Base-by-base conservation (phyloP, 2,888 invertebrate genomes). In the Rhagophthalmus giganteus region DNA sequence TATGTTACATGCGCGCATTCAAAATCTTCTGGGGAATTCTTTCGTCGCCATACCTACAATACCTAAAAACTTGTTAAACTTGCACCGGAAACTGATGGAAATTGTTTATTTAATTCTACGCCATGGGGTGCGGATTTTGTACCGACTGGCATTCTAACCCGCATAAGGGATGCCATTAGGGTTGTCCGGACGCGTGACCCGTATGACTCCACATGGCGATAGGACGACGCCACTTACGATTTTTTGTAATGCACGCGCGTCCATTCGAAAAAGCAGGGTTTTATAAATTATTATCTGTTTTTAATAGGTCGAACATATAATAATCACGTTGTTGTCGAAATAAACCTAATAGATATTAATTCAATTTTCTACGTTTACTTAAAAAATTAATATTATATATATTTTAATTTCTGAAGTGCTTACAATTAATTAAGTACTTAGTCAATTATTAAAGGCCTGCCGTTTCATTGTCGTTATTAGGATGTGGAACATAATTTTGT, bases 141-240 rank as follows among this genome's bases (percentile, higher is more conserved):
- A 8, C 33, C 37, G 42, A 54, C 46, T 50, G 53, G 44, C 51
- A 46, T 49, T 55, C 44, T 48, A 54, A 40, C 59, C 59, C 59
- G 57, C 59, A 59, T 59, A 53, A 51, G 58, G 47, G 54, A 58
- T 48, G 58, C 35, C 46, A 54, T 53, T 55, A 41, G 59, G 59
- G 59, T 52, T 59, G 55, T 56, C 44, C 24, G 15, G 37, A 38
- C 57, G 55, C 57, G 59, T 57, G 59, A 59, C 59, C 59, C 59
- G 55, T 59, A 59, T 59, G 50, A 54, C 46, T 45, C 49, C 59
- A 57, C 37, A 59, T 59, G 54, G 51, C 48, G 25, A 11, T 16
- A 20, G 24, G 38, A 37, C 38, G 37, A 37, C 33, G 25, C 37
- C 27, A 37, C 37, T 37, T 12, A 2, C 7, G 20, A 20, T 37